Conservation (phyloP, 2,888 invertebrate species). For the Athalia cordata region DNA sequence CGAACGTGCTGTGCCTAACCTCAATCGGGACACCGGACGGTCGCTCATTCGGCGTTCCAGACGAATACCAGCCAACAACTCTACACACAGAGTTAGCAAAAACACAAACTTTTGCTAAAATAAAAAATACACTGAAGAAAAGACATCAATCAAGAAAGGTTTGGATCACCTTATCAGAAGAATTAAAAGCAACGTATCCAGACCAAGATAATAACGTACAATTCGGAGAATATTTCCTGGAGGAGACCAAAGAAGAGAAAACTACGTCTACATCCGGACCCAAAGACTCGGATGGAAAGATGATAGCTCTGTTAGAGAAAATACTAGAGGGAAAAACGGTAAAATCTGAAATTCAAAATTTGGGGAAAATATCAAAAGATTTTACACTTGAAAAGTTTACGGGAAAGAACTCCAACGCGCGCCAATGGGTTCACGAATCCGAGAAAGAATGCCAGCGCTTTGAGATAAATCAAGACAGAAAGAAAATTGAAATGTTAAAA, state of each 20-base stretch:
- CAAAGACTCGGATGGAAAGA: conserved; percentile 4
- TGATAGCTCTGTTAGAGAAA: conserved; percentile 41
- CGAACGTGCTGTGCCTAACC: conserved; percentile 49
- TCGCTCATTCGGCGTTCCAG: conserved; percentile 45
- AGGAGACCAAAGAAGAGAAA: conserved; percentile 43
- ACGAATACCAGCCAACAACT: conserved; percentile 45
- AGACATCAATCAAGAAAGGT: conserved; percentile 50
- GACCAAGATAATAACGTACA: conserved; percentile 50
- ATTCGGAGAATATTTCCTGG: conserved; percentile 46
- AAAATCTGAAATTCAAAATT: conserved; percentile 39
- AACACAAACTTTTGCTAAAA: conserved; percentile 45
- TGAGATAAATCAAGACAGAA: conserved; percentile 49
- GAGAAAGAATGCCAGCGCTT: conserved; percentile 50
- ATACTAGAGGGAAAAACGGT: conserved; percentile 31
- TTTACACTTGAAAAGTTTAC: conserved; percentile 50
- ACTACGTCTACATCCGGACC: not conserved
- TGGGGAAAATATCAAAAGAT: conserved; percentile 45
- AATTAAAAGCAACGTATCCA: conserved; percentile 43
- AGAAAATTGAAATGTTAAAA: conserved; percentile 52
- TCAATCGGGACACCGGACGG: conserved; percentile 51
- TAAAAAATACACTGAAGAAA: conserved; percentile 51
- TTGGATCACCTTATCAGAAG: conserved; percentile 50
- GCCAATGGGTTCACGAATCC: conserved; percentile 49
- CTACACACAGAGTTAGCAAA: conserved; percentile 41
- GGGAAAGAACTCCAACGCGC: conserved; percentile 48